Conservation (phyloP, 2,888 invertebrate species). For the Drosophila neonasuta region DNA sequence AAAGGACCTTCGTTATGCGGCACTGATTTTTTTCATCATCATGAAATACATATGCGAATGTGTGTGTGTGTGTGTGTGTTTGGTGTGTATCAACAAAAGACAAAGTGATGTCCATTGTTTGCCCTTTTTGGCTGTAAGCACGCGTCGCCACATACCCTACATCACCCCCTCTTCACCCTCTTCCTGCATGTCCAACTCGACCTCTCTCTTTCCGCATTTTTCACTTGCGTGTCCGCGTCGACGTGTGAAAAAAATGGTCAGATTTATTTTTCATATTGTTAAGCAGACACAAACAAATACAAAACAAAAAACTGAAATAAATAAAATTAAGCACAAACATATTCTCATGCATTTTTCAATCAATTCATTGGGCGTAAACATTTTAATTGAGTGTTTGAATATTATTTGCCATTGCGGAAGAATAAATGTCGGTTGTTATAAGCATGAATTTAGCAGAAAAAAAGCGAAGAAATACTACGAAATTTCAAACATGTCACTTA, state of each 20-base stretch:
- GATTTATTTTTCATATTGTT: constrained; percentile 56
- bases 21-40: constrained; percentile 56
- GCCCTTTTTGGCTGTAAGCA: constrained; percentile 48
- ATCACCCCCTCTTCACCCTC: background rate
- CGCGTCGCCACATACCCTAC: constrained; percentile 37
- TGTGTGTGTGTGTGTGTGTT: constrained; percentile 15
- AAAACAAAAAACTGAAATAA: background rate
- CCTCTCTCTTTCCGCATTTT: background rate
- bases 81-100: constrained; percentile 61
- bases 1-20: constrained; percentile 61
- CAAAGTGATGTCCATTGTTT: constrained; percentile 67
- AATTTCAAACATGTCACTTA: background rate
- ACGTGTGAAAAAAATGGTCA: constrained; percentile 57
- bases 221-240: constrained; percentile 46
- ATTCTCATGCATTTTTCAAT: constrained; percentile 63
- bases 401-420: background rate
- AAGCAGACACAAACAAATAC: constrained; percentile 35
- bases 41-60: constrained; percentile 19
- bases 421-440: background rate
- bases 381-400: constrained; percentile 50
- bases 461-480: background rate
- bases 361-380: constrained; percentile 78
- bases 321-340: background rate
- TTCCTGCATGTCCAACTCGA: background rate
- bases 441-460: background rate